phyloP scores from a whole-genome alignment of 2,113 vertebrate genomes.

The Dascyllus trimaculatus region DNA sequence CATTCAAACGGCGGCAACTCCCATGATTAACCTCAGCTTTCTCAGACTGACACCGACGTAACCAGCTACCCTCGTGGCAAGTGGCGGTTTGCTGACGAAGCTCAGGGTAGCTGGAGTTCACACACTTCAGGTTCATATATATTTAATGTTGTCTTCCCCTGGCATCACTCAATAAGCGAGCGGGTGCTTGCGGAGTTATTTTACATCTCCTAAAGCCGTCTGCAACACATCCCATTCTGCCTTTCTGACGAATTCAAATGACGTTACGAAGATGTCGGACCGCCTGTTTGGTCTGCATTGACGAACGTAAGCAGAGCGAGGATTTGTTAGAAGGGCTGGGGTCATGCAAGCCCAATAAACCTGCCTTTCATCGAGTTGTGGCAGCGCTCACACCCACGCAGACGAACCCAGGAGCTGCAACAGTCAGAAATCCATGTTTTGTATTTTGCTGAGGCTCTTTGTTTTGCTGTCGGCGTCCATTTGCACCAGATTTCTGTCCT shows the following conservation, averaged over 20 bases:
- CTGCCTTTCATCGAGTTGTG: constrained; percentile 56
- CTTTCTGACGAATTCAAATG: no score
- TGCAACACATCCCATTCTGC: no score
- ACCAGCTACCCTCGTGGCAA: neutral
- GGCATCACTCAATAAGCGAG: neutral
- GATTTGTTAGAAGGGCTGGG: constrained; percentile 12
- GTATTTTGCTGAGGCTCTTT: constrained; percentile 14
- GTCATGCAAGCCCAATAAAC: constrained; percentile 57
- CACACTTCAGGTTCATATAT: neutral
- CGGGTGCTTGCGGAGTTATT: no score
- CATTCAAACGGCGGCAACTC: neutral
- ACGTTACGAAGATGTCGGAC: no score
- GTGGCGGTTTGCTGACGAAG: neutral
- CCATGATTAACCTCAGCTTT: neutral
- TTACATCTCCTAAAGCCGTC: no score
- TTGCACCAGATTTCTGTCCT: neutral
- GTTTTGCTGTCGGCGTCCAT: constrained; percentile 1
- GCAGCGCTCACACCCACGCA: constrained; percentile 40
- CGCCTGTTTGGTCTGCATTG: neutral
- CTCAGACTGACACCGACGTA: neutral
- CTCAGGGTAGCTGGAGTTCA: constrained; percentile 3
- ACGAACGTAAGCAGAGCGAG: constrained; percentile 1
- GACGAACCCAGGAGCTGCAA: constrained; percentile 49
- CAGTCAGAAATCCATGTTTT: constrained; percentile 26
- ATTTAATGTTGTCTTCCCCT: constrained; percentile 19